phyloP scores from a whole-genome alignment of 2,888 invertebrate genomes.

The Cordylochernes scorpioides region DNA sequence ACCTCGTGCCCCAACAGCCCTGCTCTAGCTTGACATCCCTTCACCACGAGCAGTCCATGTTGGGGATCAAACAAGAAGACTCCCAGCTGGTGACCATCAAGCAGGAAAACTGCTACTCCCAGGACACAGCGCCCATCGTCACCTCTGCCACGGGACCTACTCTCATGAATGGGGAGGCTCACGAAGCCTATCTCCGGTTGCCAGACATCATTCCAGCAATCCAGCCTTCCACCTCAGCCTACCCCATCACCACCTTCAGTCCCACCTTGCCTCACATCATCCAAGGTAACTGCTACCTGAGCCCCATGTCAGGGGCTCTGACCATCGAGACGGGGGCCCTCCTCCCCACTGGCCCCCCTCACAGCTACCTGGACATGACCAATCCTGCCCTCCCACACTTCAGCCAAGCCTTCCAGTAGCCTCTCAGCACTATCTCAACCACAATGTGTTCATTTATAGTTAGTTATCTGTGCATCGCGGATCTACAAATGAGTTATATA shows the following conservation, averaged over 20 bases:
- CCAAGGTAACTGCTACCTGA: constrained; percentile 8
- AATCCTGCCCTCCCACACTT: constrained; percentile 14
- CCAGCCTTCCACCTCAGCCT: constrained; percentile 6
- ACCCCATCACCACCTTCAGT: constrained; percentile 8
- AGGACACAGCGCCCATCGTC: constrained; percentile 1
- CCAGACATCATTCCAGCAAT: not conserved
- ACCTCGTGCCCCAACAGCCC: constrained; percentile 6
- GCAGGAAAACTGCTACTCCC: not conserved
- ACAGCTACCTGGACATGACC: constrained; percentile 7
- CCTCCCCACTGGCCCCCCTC: constrained; percentile 6
- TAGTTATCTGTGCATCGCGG: too few relatives aligned
- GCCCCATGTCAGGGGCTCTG: constrained; percentile 7
- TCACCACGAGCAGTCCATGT: constrained; percentile 6
- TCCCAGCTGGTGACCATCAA: constrained; percentile 2
- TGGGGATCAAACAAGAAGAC: too few relatives aligned
- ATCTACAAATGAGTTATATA: too few relatives aligned
- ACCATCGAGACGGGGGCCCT: constrained; percentile 6
- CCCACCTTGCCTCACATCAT: constrained; percentile 5
- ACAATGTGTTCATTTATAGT: too few relatives aligned
- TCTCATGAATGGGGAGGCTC: too few relatives aligned
- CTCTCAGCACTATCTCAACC: too few relatives aligned
- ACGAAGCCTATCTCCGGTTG: not conserved
- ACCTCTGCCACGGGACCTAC: too few relatives aligned
- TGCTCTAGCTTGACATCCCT: not conserved
- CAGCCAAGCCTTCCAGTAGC: constrained; percentile 15